Evolutionary conservation across 2,797 vertebrate genomes (phyloP), one percentile per base, ranked within the genome.

Genomic region (Hybognathus amarus): DNA sequence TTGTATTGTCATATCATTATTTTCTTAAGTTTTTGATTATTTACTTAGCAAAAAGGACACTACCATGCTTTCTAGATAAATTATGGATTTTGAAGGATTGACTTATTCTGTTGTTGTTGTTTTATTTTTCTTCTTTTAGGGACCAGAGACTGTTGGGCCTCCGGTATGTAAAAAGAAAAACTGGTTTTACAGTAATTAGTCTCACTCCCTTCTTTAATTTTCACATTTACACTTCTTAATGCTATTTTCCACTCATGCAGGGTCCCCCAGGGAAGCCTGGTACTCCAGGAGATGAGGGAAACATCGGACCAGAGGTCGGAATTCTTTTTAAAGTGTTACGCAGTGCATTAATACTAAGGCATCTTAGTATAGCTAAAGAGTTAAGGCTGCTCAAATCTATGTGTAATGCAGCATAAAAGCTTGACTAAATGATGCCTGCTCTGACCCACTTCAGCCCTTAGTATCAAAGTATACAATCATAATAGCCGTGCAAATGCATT

Each of bases 291-390:
- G 93, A 95, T 40, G 93, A 95, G 86, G 95, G 95, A 36, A 95
- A 95, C 88, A 95, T 95, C 7, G 95, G 95, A 20, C 95, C 95
- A 63, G 95, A 96, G 94, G 95, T 96, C 3, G 90, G 91, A 83
- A n/a, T 15, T 30, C 1, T 11, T 47, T 64, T 64, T 9, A 9
- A 17, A 61, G 10, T 42, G 10, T 13, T 5, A 20, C 22, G 8
- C 13, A 63, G 12, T 33, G 7, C 38, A 63, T 6, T 22, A 20
- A 45, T 22, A 24, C 42, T 13, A 67, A 38, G 9, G 74, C 10
- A 22, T 22, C 27, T 52, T 52, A 52, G 52, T 47, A 73, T 18
- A 52, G 27, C 18, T 33, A 73, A 52, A 73, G 10, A 17, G 3
- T 75, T 38, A 75, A 24, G 30, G 50, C 50, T 75, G 50, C 10